Evolutionary conservation across 1,140 invertebrate genomes (phyloP), one percentile per base, ranked within the genome.

Genomic region (Drosophila lowei): DNA sequence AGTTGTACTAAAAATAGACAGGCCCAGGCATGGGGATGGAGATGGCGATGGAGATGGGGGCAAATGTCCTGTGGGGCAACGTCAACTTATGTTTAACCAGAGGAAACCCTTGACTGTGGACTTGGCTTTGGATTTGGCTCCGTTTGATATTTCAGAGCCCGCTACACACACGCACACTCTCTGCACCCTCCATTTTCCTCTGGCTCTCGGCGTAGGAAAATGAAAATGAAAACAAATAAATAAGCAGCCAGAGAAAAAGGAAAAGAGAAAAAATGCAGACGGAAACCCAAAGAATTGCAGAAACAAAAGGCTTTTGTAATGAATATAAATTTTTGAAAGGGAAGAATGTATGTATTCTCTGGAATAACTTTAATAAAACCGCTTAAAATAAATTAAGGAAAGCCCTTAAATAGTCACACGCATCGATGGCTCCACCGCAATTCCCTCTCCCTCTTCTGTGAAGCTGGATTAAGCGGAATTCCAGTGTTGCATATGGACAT

Each of bases 211-310:
- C 54, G 30, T 48, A 58, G 67, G 65, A 61, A 72, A 77, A 81
- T 75, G 79, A 84, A 83, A 84, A 85, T 79, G 76, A 83, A 81
- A 81, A 78, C 76, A 79, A 85, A 85, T 85, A 84, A 86, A 85
- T 86, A 86, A 74, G 58, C 64, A 77, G 65, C 52, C 66, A 21
- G 1, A 47, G 44, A 6, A 23, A 16, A 21, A 38, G 15, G 13
- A 15, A n/a, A 42, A 59, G 21, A 11, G 42, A 16, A 47, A 25
- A 47, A 56, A 65, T 66, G 54, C 30, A 60, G 48, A 21, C 44
- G 49, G 25, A 63, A 53, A 15, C 42, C 42, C 47, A 50, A 38
- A 54, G 43, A 42, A 50, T 53, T 57, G 47, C 48, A 50, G 49
- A 71, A 65, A 63, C 47, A 46, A 59, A 64, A 28, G 52, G 72